Conservation (phyloP, 2,888 invertebrate genomes). For the Sesia apiformis region DNA sequence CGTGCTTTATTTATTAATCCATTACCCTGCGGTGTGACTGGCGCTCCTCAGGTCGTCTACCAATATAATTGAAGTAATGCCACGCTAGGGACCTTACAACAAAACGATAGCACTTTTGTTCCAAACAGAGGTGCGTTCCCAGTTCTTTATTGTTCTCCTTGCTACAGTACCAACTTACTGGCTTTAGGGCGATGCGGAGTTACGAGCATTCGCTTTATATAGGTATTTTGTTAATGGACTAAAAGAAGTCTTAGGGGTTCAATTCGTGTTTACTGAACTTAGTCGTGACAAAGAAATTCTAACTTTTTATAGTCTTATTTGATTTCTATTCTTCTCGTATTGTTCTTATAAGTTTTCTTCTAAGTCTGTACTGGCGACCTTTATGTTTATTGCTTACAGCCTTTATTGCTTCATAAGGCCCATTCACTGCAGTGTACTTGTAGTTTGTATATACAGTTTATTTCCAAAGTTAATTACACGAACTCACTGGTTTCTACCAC, state of each 20-base stretch:
- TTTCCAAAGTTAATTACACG: too few species aligned
- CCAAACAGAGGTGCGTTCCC: conserved; percentile 9
- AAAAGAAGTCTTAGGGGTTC: neutral
- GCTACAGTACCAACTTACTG: conserved; percentile 2
- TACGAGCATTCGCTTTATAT: neutral
- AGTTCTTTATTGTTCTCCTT: conserved; percentile 17
- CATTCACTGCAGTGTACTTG: too few species aligned
- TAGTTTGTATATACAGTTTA: too few species aligned
- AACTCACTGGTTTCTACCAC: too few species aligned
- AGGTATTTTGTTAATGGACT: neutral
- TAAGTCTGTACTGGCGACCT: too few species aligned
- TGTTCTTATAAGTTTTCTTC: too few species aligned
- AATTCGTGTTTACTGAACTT: neutral
- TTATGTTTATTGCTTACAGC: too few species aligned
- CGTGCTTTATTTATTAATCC: neutral
- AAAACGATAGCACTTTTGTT: conserved; percentile 21
- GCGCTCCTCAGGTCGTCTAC: conserved; percentile 1
- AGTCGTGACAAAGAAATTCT: neutral
- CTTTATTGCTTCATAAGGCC: too few species aligned
- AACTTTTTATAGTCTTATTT: neutral
- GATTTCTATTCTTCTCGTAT: neutral
- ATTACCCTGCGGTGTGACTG: neutral
- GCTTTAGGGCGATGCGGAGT: neutral
- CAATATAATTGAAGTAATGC: conserved; percentile 34
- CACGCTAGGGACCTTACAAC: conserved; percentile 23